Base-by-base conservation (phyloP, 2,113 vertebrate species). In the Ammodytes marinus region DNA sequence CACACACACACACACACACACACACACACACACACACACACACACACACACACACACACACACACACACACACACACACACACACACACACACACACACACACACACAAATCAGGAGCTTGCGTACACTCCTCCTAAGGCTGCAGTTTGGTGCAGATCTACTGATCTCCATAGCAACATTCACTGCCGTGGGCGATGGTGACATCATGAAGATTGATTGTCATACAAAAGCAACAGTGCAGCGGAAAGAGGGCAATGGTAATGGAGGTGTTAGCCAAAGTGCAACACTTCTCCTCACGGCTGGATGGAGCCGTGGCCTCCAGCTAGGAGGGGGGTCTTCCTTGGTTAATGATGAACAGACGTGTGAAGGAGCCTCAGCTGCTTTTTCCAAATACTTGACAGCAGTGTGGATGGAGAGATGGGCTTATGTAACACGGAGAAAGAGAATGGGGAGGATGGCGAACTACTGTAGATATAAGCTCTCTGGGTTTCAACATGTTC, bases 151-250 rank as follows among this genome's bases (percentile, higher is more conserved):
- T 69, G 84, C 88, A 83, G 90, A 91, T 91, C 90, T 83, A 84
- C 91, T 88, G 86, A 93, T 94, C 90, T 91, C 92, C 92, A 93
- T 94, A 88, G 92, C 91, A 93, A 94, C 92, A 74, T 84, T 81
- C 57, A 49, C 60, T 82, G 87, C 88, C 17, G 91, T 92, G 89
- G 88, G 91, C 85, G 82, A 90, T 37, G 59, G 88, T 90, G 89
- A 89, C 88, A 93, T 93, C 86, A 94, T 71, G 79, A 90, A 85
- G 82, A 93, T 87, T 90, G 90, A 92, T 92, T 87, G 89, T 91
- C 90, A 93, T 86, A 73, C 82, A 82, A 84, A 83, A 84, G 69
- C 45, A 71, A 87, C 64, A 78, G 70, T 57, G 55, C 69, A 82
- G 83, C 66, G 74, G 65, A 60, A 70, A 76, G 58, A 86, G 73